Base-by-base conservation (phyloP, 2,797 vertebrate genomes). In the Crenichthys baileyi region DNA sequence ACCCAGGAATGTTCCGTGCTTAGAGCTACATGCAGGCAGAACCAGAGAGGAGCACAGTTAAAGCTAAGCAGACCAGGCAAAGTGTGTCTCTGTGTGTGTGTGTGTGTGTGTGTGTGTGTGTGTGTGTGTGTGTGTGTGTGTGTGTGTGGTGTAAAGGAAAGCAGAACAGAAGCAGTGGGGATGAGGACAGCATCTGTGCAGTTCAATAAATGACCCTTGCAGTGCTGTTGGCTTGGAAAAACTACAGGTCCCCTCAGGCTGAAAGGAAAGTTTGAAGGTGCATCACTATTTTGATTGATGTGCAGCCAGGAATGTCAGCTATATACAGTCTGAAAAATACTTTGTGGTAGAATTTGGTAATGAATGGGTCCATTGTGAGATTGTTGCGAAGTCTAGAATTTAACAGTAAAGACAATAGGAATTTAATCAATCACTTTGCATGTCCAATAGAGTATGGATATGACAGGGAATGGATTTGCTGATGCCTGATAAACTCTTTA, bases 1-100 rank as follows among this genome's bases (percentile, higher is more conserved):
- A 85, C 46, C 76, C 80, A 91, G 85, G 90, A 91, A 92, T 90
- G 86, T 81, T 88, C 90, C 7, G 36, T 85, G 87, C 88, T 90
- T 76, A 67, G 71, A 84, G 86, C 87, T 86, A 89, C 85, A 87
- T 87, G 76, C 70, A 79, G 79, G 83, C 79, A 83, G 80, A 84
- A 79, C 81, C 79, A 79, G 55, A 46, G 76, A 87, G 77, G 72
- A 87, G 79, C 84, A 26, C 70, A 65, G 78, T 82, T 90, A 85
- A 92, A 81, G 82, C 84, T 87, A 82, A 88, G 88, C 88, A 88
- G 85, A 84, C 83, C 79, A 78, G 72, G 65, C 65, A 58, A 67
- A 63, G 41, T 81, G 78, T 36, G 81, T 51, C 53, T 74, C 65
- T 65, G 56, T 36, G 16, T 61, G 22, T 1, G 24, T 58, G 77